Conservation (phyloP, 2,888 invertebrate genomes). For the Troides aeacus region DNA sequence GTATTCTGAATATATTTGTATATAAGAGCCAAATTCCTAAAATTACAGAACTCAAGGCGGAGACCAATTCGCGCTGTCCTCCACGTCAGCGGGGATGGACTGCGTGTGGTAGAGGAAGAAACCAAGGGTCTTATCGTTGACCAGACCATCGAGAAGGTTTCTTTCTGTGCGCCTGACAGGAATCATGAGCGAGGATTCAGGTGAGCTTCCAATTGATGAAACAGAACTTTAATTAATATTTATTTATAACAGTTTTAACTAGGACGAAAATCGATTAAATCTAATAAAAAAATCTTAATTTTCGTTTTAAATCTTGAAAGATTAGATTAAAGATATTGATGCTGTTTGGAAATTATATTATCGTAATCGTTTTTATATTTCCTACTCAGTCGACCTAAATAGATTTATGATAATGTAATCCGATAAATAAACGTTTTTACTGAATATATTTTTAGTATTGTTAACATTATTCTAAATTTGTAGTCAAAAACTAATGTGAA, state of each 20-base stretch:
- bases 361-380: background rate
- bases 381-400: background rate
- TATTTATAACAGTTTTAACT: too few species aligned
- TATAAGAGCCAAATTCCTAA: background rate
- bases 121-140: slow-evolving; percentile 99
- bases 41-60: slow-evolving; percentile 88
- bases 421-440: background rate
- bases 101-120: slow-evolving; percentile 98
- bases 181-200: slow-evolving; percentile 97
- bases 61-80: slow-evolving; percentile 93
- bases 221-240: too few species aligned
- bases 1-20: background rate
- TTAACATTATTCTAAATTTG: background rate
- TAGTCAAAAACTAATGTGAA: background rate
- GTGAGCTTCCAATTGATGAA: slow-evolving; percentile 41
- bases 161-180: slow-evolving; percentile 99
- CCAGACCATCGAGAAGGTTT: slow-evolving; percentile 99
- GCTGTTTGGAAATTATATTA: background rate
- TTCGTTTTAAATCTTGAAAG: too few species aligned
- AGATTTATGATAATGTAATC: background rate
- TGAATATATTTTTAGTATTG: background rate
- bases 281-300: background rate
- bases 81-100: slow-evolving; percentile 96
- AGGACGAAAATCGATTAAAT: background rate
- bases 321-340: background rate